Base-by-base conservation (phyloP, 2,888 invertebrate species). In the Cephus pulcher region DNA sequence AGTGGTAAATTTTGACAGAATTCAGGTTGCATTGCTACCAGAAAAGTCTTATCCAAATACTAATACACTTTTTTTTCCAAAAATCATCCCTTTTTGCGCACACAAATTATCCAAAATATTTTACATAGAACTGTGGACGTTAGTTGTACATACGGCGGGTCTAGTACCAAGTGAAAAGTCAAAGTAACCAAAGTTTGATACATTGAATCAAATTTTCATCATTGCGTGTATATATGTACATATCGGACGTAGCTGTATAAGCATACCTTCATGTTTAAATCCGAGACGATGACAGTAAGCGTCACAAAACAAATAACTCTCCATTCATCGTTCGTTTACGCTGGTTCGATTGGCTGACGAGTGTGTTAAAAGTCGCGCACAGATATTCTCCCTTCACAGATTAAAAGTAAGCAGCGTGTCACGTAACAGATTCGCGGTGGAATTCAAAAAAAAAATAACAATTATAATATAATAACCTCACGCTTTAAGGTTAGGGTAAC, bases 241-340 rank as follows among this genome's bases (percentile, higher is more conserved):
- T 15, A 6, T 23, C 0, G 2, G 1, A 9, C 23, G 15, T 23
- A 56, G 23, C 15, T 23, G 0, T 56, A 56, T 56, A 56, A 9
- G 56, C 75, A 75, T 70, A 78, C 78, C 78, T 78, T 78, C 78
- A 78, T 78, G 30, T 75, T 78, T 35, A 78, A 75, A 78, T 78
- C 78, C 78, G 70, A 75, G 40, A 74, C 30, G 12, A 40, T 35
- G 56, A 73, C 74, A 69, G 33, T 30, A 34, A 71, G 73, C 74
- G 77, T 77, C 77, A 77, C 74, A 69, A 77, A 77, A 77, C 75
- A 77, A 74, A 69, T n/a, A n/a, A 69, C 33, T 70, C 35, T 70
- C 32, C 70, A 70, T 56, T 70, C 11, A 76, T 76, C 76, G 73
- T 73, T 40, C 56, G n/a, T 33, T 76, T 56, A 73, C 30, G 71